phyloP scores from a whole-genome alignment of 2,113 vertebrate species.

The Notothenia rossii region DNA sequence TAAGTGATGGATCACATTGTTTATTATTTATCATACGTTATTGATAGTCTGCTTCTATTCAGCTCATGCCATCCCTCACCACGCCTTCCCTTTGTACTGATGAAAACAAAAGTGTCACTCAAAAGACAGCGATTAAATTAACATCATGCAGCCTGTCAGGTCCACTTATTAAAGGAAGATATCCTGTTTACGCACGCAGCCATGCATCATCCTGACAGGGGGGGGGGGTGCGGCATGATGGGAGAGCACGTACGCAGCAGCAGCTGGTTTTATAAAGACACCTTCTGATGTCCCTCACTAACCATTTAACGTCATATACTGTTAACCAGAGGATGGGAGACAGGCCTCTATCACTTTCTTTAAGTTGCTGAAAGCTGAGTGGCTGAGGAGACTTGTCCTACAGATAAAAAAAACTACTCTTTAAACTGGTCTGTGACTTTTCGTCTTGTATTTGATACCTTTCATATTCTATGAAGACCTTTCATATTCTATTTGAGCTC shows the following conservation, averaged over 20 bases:
- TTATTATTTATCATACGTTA: conserved; percentile 1
- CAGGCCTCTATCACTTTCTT: conserved; percentile 21
- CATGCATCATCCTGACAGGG: conserved; percentile 54
- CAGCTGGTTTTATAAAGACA: conserved; percentile 20
- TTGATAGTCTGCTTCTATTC: conserved; percentile 16
- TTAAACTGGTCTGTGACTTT: too few species aligned
- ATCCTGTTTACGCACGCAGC: conserved; percentile 35
- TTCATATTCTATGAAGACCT: too few species aligned
- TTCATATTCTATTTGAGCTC: too few species aligned
- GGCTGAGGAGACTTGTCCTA: conserved; percentile 45
- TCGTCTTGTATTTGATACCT: too few species aligned
- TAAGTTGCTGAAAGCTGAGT: conserved; percentile 16
- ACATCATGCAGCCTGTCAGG: conserved; percentile 64
- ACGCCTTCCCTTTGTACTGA: background rate
- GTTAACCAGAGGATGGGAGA: conserved; percentile 17
- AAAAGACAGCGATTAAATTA: conserved; percentile 60
- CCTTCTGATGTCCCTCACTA: conserved; percentile 10
- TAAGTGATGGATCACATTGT: conserved; percentile 19
- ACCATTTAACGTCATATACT: conserved; percentile 10
- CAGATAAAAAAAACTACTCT: conserved; percentile 26
- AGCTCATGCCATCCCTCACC: conserved; percentile 19
- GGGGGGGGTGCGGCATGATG: conserved; percentile 19
- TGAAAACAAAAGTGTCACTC: conserved; percentile 47
- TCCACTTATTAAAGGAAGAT: conserved; percentile 54
- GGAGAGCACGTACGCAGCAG: conserved; percentile 17